These are phyloP conservation scores for Coregonus suidteri DNA, from an alignment of 2,797 vertebrate genomes.

Conservation along the genomic window DNA sequence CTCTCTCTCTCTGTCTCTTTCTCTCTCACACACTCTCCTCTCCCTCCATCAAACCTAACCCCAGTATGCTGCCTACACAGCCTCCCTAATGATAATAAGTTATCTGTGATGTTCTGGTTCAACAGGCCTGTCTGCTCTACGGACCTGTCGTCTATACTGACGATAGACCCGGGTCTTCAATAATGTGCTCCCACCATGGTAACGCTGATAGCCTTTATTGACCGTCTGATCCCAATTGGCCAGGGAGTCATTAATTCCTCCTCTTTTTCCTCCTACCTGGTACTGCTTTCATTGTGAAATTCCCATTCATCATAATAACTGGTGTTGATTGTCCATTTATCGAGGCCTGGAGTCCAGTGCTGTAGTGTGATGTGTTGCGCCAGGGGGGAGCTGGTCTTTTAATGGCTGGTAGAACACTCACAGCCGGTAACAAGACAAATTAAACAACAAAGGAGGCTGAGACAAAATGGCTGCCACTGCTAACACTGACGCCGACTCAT, in stretches of 20 bases:
- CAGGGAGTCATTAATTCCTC: too few relatives aligned
- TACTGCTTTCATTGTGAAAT: slow-evolving; percentile 68
- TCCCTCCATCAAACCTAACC: not conserved
- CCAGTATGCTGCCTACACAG: too few relatives aligned
- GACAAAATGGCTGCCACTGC: slow-evolving; percentile 36
- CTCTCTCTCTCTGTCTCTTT: not conserved
- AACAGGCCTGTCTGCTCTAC: slow-evolving; percentile 19
- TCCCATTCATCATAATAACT: slow-evolving; percentile 81
- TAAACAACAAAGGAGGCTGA: slow-evolving; percentile 39
- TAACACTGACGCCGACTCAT: not conserved
- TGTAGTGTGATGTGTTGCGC: slow-evolving; percentile 53
- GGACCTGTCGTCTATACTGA: slow-evolving; percentile 18
- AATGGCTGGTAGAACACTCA: slow-evolving; percentile 58
- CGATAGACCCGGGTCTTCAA: slow-evolving; percentile 18
- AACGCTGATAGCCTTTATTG: slow-evolving; percentile 50
- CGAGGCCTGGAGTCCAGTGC: slow-evolving; percentile 57
- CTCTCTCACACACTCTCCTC: slow-evolving; percentile 2
- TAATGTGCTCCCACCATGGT: slow-evolving; percentile 15
- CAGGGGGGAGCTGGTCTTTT: slow-evolving; percentile 59
- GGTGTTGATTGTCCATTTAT: slow-evolving; percentile 77
- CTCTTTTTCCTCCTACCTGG: slow-evolving; percentile 41
- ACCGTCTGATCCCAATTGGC: slow-evolving; percentile 14
- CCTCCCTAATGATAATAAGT: slow-evolving; percentile 41
- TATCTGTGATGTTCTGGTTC: slow-evolving; percentile 36
- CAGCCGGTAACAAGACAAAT: slow-evolving; percentile 62